A percentile compares a stretch with the other conserved stretches of the same genome.
These are phyloP conservation scores for Leptinotarsa undecemlineata DNA, from an alignment of 1,140 invertebrate species.

Conservation along the genomic window DNA sequence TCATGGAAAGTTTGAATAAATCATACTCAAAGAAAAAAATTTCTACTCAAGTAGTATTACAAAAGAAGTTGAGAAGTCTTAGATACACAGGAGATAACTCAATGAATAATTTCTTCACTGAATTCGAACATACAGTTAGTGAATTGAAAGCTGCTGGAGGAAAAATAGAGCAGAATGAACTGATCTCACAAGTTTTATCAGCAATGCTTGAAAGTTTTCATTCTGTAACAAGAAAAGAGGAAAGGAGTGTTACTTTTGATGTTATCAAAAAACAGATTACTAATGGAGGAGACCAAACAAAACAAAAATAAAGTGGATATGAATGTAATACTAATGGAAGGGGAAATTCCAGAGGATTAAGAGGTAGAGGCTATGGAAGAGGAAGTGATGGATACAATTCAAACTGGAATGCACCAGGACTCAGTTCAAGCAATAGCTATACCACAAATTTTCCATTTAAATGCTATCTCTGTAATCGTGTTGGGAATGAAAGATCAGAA, in stretches of 20 bases:
- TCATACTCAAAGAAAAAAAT: conserved; percentile 8
- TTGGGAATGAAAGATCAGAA: neutral
- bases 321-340: neutral
- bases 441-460: neutral
- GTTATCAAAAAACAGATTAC: neutral
- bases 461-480: neutral
- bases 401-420: too few relatives aligned
- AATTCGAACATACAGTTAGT: conserved; percentile 20
- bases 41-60: neutral
- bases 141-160: conserved; percentile 26
- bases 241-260: too few relatives aligned
- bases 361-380: neutral
- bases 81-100: neutral
- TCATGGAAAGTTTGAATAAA: conserved; percentile 7
- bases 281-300: conserved; percentile 5
- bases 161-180: conserved; percentile 25
- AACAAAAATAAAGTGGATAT: neutral
- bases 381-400: too few relatives aligned
- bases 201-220: too few relatives aligned
- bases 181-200: neutral
- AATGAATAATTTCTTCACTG: conserved; percentile 16
- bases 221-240: too few relatives aligned
- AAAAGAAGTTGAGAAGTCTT: conserved; percentile 13
- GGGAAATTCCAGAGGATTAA: neutral
- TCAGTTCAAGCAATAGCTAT: neutral